Base-by-base conservation (phyloP, 2,797 vertebrate genomes). In the Xyrichtys novacula region DNA sequence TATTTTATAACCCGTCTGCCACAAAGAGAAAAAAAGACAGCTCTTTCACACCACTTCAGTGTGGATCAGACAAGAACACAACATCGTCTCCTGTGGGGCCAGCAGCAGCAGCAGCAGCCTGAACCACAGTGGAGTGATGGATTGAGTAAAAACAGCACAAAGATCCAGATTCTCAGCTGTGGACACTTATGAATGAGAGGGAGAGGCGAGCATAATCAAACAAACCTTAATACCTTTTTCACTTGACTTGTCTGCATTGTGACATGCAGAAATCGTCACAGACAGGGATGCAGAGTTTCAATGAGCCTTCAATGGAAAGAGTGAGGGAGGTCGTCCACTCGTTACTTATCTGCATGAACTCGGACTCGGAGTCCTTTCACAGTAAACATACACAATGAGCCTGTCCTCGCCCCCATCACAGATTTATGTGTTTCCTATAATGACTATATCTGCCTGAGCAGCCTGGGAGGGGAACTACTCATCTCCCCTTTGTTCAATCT, bases 401-500 rank as follows among this genome's bases (percentile, higher is more conserved):
- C 42, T 58, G 6, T 0, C 43, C 40, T 72, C 42, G 50, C 11
- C 6, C 25, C 55, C 47, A 38, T 52, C 39, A 55, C 16, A 68
- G 56, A 43, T 34, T 26, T 71, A 75, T 57, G 31, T 2, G 42
- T 55, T 62, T 79, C 71, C 68, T 36, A 53, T 14, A 22, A 56
- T 0, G 20, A 50, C 71, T 74, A 55, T 7, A 52, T 53, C 32
- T 0, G 6, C 47, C 47, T 29, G 7, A 29, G 17, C 26, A 49
- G 17, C 28, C 39, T 16, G 46, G 72, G 65, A 61, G 46, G 55
- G 19, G 8, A 67, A 52, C 25, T 43, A 31, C 44, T 40, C 34
- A 19, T 70, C 52, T n/a, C n/a, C n/a, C n/a, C n/a, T n/a, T n/a
- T 57, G 12, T 47, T 69, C 52, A 54, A 28, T 74, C 43, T 61